Conservation (phyloP, 37 sponge, comb jelly and placozoan genomes). For the Haliclona indistincta region DNA sequence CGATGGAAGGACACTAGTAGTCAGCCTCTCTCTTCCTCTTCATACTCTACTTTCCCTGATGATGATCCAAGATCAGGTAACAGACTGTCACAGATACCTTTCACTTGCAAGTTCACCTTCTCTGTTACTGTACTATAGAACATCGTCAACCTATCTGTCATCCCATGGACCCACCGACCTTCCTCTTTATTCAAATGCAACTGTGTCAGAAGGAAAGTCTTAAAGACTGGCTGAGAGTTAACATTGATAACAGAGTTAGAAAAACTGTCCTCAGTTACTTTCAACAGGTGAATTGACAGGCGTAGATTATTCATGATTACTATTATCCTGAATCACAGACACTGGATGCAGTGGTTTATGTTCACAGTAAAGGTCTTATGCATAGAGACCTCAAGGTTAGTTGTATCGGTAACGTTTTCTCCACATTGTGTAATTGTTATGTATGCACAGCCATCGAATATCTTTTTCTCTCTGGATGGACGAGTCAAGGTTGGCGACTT, state of each 20-base stretch:
- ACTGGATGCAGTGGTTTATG: constrained; percentile 83
- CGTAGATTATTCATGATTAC: background rate
- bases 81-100: no score
- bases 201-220: constrained; percentile 87
- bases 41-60: no score
- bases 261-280: constrained; percentile 49
- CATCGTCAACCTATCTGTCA: background rate
- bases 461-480: constrained; percentile 86
- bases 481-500: constrained; percentile 92
- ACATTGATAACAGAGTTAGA: constrained; percentile 12
- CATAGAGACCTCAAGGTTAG: constrained; percentile 87
- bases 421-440: background rate
- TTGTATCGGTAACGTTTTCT: background rate
- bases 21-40: no score
- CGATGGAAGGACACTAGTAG: no score
- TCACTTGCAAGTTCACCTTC: no score
- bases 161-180: constrained; percentile 30
- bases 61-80: no score
- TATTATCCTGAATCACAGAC: constrained; percentile 34
- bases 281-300: constrained; percentile 52
- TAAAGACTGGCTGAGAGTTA: constrained; percentile 75
- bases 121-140: no score
- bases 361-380: constrained; percentile 86
- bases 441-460: constrained; percentile 79
- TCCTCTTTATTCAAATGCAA: constrained; percentile 93